Evolutionary conservation across 2,113 vertebrate species (phyloP).

Genomic region (Vombatus ursinus): DNA sequence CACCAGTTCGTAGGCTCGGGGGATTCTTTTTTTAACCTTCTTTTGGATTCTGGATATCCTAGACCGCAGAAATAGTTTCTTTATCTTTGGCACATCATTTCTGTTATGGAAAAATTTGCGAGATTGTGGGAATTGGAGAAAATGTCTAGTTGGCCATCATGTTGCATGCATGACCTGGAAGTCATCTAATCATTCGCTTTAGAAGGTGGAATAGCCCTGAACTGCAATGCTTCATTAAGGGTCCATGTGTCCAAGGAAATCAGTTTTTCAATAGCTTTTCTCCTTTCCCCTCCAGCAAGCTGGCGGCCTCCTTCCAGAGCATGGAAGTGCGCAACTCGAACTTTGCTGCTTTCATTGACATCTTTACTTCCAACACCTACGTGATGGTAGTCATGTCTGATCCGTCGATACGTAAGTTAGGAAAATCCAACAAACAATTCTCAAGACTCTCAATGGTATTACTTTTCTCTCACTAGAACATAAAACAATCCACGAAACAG

Average conservation of each 20-base stretch:
- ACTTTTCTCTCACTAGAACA: background rate
- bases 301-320: constrained; percentile 99
- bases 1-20: background rate
- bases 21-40: background rate
- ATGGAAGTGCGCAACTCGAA: constrained; percentile 99
- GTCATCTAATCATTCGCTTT: background rate
- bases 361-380: constrained; percentile 99
- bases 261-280: constrained; percentile 8
- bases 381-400: constrained; percentile 99
- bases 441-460: background rate
- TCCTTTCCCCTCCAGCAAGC: constrained; percentile 86
- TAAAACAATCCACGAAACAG: background rate
- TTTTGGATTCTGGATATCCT: background rate
- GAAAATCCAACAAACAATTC: background rate
- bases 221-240: background rate
- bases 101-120: background rate
- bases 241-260: background rate
- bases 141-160: background rate
- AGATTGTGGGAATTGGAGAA: background rate
- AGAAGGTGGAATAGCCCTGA: background rate
- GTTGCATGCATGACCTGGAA: background rate
- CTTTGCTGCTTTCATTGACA: constrained; percentile 99
- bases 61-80: background rate
- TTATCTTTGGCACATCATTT: background rate
- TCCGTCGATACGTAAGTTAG: constrained; percentile 97